Base-by-base conservation (phyloP, 2,113 vertebrate genomes). In the Boleophthalmus pectinirostris region DNA sequence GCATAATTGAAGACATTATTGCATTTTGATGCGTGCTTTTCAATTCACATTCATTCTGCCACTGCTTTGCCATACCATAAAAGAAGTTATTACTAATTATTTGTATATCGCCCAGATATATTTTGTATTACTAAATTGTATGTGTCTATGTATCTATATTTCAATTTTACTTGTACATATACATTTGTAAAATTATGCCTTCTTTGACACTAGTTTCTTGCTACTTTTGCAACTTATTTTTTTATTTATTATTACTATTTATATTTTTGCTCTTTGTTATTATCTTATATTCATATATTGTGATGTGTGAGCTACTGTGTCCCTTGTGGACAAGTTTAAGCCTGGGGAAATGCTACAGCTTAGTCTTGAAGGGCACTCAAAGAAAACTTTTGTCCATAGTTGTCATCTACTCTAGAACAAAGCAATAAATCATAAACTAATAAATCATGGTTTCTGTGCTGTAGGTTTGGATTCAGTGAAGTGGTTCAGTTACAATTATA, bases 1-100 rank as follows among this genome's bases (percentile, higher is more conserved):
- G 47, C 71, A 88, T 83, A 80, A 88, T 86, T 83, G 65, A 74
- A 56, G 61, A 56, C 74, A 76, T 85, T 75, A 86, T 83, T 80
- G 69, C 84, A 60, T 79, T 89, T 82, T 84, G 82, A 87, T 35
- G 45, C 73, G 61, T 1, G 13, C 53, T 79, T 76, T 33, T 29
- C 29, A 54, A 29, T 69, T 77, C 65, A 54, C 49, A 11, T 65
- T 78, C 77, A 74, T 72, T 54, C 29, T 64, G 35, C 61, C 16
- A 60, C 60, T 33, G 53, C 60, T 45, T 63, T 5, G 57, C 46
- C 18, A 33, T 46, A 66, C 9, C 12, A 18, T 56, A 46, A 76
- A 49, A 3, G 51, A 14, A 35, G 38, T 43, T 10, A 43, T 43
- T 43, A 43, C 8, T 8, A 29, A 29, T 29, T 29, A 29, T 4